phyloP scores from a whole-genome alignment of 2,888 invertebrate genomes.

The Harmothoe impar region DNA sequence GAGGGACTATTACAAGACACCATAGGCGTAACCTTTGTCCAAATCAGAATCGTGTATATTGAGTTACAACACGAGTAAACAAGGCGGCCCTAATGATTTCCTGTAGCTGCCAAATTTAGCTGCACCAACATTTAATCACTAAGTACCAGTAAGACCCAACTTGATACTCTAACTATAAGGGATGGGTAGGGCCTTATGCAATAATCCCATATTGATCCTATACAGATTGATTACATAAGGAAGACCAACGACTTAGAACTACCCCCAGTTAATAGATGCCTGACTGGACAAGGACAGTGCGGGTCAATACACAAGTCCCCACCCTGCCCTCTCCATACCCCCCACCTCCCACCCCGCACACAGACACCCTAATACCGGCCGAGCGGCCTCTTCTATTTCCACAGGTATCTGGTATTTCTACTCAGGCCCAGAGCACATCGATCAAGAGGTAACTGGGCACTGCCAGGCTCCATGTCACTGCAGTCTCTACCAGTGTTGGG shows the following conservation, averaged over 20 bases:
- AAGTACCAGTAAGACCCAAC: background rate
- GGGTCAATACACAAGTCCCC: conserved; percentile 16
- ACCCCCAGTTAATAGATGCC: background rate
- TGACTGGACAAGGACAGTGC: background rate
- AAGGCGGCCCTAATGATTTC: background rate
- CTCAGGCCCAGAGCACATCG: background rate
- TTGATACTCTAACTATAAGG: background rate
- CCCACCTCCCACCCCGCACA: background rate
- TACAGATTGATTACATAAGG: conserved; percentile 8
- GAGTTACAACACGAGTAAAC: too few species aligned
- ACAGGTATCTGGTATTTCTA: background rate
- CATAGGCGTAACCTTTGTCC: too few species aligned
- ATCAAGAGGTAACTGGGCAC: too few species aligned
- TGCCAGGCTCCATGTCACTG: too few species aligned
- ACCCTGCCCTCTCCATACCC: background rate
- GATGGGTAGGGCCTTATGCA: background rate
- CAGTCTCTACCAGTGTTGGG: too few species aligned
- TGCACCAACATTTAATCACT: background rate
- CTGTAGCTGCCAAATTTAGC: background rate
- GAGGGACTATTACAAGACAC: too few species aligned
- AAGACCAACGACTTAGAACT: background rate
- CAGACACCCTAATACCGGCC: background rate
- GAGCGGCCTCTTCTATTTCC: background rate
- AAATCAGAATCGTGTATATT: too few species aligned
- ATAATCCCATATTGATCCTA: background rate